These are phyloP conservation scores for Donacobius atricapilla DNA, from an alignment of 2,113 vertebrate species.

Conservation along the genomic window DNA sequence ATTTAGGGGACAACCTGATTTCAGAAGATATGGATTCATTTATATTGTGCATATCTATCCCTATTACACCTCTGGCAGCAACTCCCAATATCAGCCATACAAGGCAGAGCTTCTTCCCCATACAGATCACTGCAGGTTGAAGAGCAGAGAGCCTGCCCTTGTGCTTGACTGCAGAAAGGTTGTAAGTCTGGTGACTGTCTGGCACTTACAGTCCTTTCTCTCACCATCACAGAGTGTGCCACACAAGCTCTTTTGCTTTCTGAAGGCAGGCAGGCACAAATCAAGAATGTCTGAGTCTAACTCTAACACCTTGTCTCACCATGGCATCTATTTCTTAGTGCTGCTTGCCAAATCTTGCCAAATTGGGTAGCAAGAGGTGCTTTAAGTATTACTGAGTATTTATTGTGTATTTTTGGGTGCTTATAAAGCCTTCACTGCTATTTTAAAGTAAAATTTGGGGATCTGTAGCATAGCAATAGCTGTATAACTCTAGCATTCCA, in stretches of 20 bases:
- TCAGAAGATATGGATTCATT: not conserved
- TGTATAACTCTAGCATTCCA: conserved; percentile 25
- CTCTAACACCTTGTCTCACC: not conserved
- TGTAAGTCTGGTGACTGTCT: not conserved
- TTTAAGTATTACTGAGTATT: conserved; percentile 26
- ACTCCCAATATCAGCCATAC: not conserved
- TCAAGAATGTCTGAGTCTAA: not conserved
- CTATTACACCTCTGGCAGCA: not conserved
- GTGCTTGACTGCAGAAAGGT: not conserved
- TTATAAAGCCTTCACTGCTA: conserved; percentile 23
- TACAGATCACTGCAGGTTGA: not conserved
- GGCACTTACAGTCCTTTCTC: not conserved
- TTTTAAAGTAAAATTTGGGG: conserved; percentile 34
- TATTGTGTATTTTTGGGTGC: conserved; percentile 41
- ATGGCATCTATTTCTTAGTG: not conserved
- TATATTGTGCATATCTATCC: not conserved
- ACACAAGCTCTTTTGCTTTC: not conserved
- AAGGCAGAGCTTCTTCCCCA: not conserved
- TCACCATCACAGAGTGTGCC: not conserved
- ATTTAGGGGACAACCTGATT: not conserved
- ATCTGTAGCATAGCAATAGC: conserved; percentile 49
- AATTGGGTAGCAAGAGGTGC: conserved; percentile 25
- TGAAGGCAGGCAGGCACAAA: not conserved
- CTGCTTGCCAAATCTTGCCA: conserved; percentile 20
- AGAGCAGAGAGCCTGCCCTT: not conserved